phyloP scores from a whole-genome alignment of 92 coral and sea anemone genomes.

The Paramuricea clavata region DNA sequence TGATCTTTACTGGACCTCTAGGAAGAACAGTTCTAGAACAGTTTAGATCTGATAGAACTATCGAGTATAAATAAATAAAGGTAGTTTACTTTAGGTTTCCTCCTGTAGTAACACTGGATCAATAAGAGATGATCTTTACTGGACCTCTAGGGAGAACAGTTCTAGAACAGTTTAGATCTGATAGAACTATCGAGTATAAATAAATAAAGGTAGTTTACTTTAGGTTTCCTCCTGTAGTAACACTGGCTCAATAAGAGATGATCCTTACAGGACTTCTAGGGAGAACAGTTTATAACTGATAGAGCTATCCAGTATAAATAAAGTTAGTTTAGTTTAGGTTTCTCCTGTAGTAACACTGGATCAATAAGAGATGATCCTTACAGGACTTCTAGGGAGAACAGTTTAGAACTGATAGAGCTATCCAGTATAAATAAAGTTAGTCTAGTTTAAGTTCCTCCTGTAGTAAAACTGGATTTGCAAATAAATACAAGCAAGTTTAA shows the following conservation, averaged over 20 bases:
- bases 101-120: too few species aligned
- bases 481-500: not conserved
- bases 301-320: constrained; percentile 3
- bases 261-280: constrained; percentile 2
- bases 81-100: too few species aligned
- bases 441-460: not conserved
- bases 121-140: too few species aligned
- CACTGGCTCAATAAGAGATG: not conserved
- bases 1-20: too few species aligned
- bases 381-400: not conserved
- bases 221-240: not conserved
- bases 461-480: not conserved
- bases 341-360: not conserved
- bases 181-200: too few species aligned
- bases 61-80: too few species aligned
- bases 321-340: not conserved
- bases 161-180: too few species aligned
- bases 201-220: too few species aligned
- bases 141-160: too few species aligned
- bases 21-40: too few species aligned
- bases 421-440: not conserved
- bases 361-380: not conserved
- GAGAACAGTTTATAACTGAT: constrained; percentile 1
- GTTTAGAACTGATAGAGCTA: not conserved
- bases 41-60: too few species aligned